These are phyloP conservation scores for Agriopis leucophaearia DNA, from an alignment of 2,888 invertebrate genomes.

Conservation along the genomic window DNA sequence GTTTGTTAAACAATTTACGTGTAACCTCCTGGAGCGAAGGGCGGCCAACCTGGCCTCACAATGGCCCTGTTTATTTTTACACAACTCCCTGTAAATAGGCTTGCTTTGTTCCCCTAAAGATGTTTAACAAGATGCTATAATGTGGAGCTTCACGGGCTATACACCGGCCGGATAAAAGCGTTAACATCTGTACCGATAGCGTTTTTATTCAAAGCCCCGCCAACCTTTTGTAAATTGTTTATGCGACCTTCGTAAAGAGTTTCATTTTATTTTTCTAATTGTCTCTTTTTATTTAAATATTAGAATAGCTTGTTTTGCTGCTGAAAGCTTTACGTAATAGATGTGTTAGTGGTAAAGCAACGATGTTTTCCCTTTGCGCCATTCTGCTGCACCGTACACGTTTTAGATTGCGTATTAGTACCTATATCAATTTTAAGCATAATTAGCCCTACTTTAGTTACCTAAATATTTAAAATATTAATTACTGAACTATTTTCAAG, in stretches of 20 bases:
- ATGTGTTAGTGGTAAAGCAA: background rate
- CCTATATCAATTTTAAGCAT: background rate
- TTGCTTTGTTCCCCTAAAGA: conserved; percentile 43
- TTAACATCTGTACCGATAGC: conserved; percentile 25
- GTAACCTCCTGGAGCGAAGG: conserved; percentile 61
- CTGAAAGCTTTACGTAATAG: background rate
- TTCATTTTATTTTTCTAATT: background rate
- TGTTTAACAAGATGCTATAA: conserved; percentile 46
- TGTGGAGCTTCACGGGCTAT: conserved; percentile 43
- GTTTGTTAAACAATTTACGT: conserved; percentile 81
- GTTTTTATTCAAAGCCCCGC: conserved; percentile 21
- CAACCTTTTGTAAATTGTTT: conserved; percentile 22
- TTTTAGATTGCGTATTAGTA: background rate
- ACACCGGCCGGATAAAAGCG: conserved; percentile 37
- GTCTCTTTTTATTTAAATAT: conserved; percentile 1
- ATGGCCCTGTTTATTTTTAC: conserved; percentile 49
- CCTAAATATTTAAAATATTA: background rate
- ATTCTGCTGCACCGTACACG: background rate
- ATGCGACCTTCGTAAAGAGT: conserved; percentile 10
- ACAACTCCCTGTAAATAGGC: conserved; percentile 45
- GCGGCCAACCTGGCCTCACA: conserved; percentile 41
- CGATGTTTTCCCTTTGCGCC: background rate
- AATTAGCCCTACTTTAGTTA: background rate
- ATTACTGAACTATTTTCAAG: background rate
- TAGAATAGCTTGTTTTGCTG: background rate